Evolutionary conservation across 1,140 invertebrate species (phyloP).

Genomic region (Forficula auricularia): DNA sequence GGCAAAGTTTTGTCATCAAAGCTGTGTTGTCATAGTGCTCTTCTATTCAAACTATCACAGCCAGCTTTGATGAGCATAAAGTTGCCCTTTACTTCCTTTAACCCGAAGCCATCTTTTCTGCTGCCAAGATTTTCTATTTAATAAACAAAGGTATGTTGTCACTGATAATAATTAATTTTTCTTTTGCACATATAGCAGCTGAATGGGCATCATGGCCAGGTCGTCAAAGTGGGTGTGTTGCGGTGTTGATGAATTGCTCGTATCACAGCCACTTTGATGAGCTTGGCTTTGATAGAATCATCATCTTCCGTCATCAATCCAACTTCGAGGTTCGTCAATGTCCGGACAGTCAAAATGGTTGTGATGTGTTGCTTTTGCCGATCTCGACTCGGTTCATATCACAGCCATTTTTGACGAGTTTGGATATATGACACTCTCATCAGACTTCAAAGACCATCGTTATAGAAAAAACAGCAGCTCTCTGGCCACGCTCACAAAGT

Average conservation of each 20-base stretch:
- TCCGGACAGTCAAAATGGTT: conserved; percentile 52
- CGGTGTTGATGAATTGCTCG: conserved; percentile 32
- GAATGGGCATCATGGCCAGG: conserved; percentile 25
- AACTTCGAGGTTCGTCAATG: conserved; percentile 1
- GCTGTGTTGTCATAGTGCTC: conserved; percentile 55
- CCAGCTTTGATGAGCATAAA: conserved; percentile 67
- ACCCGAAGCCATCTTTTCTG: too few relatives aligned
- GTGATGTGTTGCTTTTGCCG: conserved; percentile 47
- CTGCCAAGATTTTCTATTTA: too few relatives aligned
- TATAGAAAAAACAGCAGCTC: conserved; percentile 10
- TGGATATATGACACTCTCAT: conserved; percentile 24
- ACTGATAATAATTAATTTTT: too few relatives aligned
- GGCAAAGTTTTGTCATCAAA: conserved; percentile 44
- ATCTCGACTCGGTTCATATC: conserved; percentile 42
- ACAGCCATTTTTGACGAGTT: conserved; percentile 78
- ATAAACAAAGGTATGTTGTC: too few relatives aligned
- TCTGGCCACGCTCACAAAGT: conserved; percentile 36
- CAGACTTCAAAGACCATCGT: background rate
- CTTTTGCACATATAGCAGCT: too few relatives aligned
- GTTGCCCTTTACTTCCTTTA: conserved; percentile 20
- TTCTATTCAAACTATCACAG: conserved; percentile 47
- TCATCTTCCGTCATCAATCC: background rate
- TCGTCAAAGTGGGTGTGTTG: conserved; percentile 57
- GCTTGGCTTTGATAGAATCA: conserved; percentile 26
- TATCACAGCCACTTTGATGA: conserved; percentile 74